A percentile compares a stretch with the other conserved stretches of the same genome.
These are phyloP conservation scores for Chlorospingus flavigularis DNA, from an alignment of 2,797 vertebrate species.

Conservation along the genomic window DNA sequence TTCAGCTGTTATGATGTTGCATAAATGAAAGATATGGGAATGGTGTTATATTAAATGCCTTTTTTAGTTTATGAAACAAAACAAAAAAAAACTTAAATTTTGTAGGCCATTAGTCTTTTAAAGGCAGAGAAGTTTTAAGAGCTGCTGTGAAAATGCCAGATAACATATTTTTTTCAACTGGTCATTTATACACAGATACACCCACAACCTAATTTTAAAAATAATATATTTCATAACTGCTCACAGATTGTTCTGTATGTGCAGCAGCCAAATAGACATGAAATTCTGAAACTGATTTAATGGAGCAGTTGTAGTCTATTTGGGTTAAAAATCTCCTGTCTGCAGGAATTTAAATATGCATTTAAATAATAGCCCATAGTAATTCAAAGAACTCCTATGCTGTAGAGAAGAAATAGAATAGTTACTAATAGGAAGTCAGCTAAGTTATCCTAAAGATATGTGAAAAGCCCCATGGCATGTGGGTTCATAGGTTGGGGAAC, in stretches of 20 bases:
- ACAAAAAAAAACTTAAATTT: neutral
- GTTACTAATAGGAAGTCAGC: neutral
- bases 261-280: slow-evolving; percentile 28
- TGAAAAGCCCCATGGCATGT: neutral
- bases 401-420: neutral
- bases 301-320: slow-evolving; percentile 34
- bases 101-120: neutral
- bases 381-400: slow-evolving; percentile 21
- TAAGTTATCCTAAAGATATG: neutral
- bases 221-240: slow-evolving; percentile 20
- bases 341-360: slow-evolving; percentile 54
- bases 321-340: slow-evolving; percentile 53
- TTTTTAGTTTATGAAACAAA: neutral
- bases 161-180: neutral
- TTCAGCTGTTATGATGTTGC: neutral
- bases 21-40: neutral
- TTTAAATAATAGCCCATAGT: slow-evolving; percentile 58
- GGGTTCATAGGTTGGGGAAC: neutral
- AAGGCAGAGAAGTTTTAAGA: neutral
- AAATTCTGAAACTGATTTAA: slow-evolving; percentile 46
- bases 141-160: neutral
- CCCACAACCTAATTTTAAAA: slow-evolving; percentile 17
- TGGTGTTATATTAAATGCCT: neutral
- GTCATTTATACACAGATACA: neutral
- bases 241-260: neutral